A percentile compares a stretch with the other conserved stretches of the same genome.
Conservation (phyloP, 1,140 invertebrate genomes). For the Andrena cerasifolii region DNA sequence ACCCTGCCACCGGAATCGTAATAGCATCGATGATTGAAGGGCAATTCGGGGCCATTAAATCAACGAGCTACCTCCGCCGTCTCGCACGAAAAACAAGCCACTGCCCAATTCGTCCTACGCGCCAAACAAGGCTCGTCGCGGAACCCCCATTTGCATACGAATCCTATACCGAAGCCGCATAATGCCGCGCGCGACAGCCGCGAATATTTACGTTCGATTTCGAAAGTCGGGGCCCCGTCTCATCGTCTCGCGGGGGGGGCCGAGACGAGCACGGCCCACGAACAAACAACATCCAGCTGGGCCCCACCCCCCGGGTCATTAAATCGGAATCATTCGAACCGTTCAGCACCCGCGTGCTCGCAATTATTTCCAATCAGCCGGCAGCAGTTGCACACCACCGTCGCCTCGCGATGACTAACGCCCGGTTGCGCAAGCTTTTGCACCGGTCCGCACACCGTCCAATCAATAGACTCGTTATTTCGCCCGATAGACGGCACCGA, state of each 20-base stretch:
- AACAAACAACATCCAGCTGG: no score
- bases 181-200: neutral
- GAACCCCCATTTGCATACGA: neutral
- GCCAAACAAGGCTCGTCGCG: neutral
- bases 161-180: constrained; percentile 9
- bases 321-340: constrained; percentile 22
- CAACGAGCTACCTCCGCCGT: constrained; percentile 1
- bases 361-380: constrained; percentile 45
- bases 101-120: neutral
- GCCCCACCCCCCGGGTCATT: constrained; percentile 3
- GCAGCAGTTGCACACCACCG: constrained; percentile 3
- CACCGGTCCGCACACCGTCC: no score
- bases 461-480: constrained; percentile 41
- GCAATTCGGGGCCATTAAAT: constrained; percentile 1
- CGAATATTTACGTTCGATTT: constrained; percentile 32
- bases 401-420: constrained; percentile 36
- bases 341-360: neutral
- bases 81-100: neutral
- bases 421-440: constrained; percentile 18
- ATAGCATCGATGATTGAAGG: neutral
- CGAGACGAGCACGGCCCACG: no score
- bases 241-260: neutral
- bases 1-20: neutral
- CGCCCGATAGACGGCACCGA: neutral
- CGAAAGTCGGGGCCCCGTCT: neutral